Evolutionary conservation across 2,888 invertebrate genomes (phyloP), one percentile per base, ranked within the genome.

Genomic region (Papilio elwesi): DNA sequence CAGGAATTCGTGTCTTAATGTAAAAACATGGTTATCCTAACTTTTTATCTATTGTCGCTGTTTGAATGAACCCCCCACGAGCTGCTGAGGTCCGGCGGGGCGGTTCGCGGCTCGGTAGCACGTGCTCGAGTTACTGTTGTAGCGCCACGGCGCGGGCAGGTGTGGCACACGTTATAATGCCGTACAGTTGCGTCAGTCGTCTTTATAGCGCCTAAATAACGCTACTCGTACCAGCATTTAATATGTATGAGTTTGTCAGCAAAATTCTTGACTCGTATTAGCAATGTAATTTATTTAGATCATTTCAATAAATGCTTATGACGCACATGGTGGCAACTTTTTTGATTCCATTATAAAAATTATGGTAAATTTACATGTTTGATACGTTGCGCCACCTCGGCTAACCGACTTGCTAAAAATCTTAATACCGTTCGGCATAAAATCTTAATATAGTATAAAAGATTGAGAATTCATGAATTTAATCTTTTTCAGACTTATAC

Each of bases 171-270:
- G 69, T 69, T 16, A 69, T n/a, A 51, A 62, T 62, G 51, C 7
- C 16, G 51, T 9, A 7, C 43, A 52, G 38, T 69, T 69, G 69
- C 69, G 51, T 69, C 69, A 69, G 59, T 51, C 69, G 43, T 9
- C 9, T 43, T 9, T 43, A 43, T 9, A 16, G 62, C 13, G 15
- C n/a, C 47, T 52, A 7, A 15, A 51, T 64, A 12, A 64, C 7
- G 36, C 7, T 38, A 7, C 13, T 13, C 38, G 4, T 38, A 38
- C 38, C 57, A 38, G 13, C 57, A 57, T 16, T 38, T 38, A 3
- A 57, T n/a, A 38, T 13, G 4, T 53, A 53, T 7, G 6, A 53
- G 15, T 9, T 6, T 6, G 55, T 26, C 26, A 55, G 55, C 55
- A 53, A 55, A 55, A 55, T 55, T 55, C 26, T 55, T 55, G 55